phyloP scores from a whole-genome alignment of 2,797 vertebrate species.

The Acestrorhynchus altus region DNA sequence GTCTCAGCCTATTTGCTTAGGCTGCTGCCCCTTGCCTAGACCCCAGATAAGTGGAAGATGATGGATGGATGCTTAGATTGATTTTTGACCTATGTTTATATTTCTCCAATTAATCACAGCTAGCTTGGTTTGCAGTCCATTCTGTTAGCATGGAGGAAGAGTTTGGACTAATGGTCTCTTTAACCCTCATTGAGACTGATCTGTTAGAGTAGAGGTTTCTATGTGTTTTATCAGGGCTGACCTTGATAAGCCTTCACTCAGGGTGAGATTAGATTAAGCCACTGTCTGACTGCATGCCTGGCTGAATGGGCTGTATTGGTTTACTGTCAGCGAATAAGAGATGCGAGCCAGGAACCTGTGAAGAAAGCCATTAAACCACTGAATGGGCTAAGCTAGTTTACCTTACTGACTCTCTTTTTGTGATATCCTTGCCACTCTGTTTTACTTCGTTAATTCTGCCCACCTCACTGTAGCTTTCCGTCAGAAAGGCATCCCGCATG shows the following conservation, averaged over 20 bases:
- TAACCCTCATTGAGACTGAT: background rate
- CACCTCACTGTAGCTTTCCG: background rate
- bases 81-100: no score
- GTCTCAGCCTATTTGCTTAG: no score
- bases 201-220: background rate
- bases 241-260: background rate
- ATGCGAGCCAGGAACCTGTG: constrained; percentile 6
- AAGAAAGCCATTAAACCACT: background rate
- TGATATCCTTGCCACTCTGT: background rate
- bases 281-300: constrained; percentile 9
- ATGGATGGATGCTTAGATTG: no score
- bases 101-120: no score
- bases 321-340: constrained; percentile 23
- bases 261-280: constrained; percentile 42
- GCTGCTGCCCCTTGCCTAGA: no score
- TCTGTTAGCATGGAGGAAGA: no score
- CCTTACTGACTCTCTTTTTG: no score
- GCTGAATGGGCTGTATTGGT: constrained; percentile 18
- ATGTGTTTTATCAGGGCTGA: background rate
- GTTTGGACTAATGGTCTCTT: background rate
- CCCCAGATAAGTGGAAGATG: no score
- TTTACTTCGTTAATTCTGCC: background rate
- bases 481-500: background rate
- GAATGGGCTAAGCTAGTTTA: background rate
- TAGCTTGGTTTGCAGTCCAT: no score